Conservation (phyloP, 2,888 invertebrate genomes). For the Troglohyphantes excavatus region DNA sequence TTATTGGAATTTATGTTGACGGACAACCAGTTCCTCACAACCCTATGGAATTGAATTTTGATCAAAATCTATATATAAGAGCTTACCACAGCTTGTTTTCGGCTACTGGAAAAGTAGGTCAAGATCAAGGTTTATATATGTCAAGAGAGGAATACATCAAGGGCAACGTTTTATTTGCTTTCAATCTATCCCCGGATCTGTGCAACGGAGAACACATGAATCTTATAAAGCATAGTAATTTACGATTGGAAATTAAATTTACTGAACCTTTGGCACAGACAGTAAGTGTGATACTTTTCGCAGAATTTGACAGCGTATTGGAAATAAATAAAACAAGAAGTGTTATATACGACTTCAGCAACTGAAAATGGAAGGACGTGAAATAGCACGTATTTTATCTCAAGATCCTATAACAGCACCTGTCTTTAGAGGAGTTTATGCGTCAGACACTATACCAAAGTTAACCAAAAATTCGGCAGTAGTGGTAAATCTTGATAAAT, state of each 20-base stretch:
- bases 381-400: constrained; percentile 14
- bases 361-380: constrained; percentile 25
- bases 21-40: constrained; percentile 80
- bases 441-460: background rate
- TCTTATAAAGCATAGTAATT: constrained; percentile 78
- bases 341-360: constrained; percentile 37
- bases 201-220: constrained; percentile 60
- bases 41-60: constrained; percentile 54
- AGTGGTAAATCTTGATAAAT: constrained; percentile 31
- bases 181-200: constrained; percentile 81
- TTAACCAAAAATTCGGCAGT: background rate
- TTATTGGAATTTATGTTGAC: constrained; percentile 78
- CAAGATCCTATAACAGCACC: background rate
- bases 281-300: constrained; percentile 80
- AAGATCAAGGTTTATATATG: constrained; percentile 79
- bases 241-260: constrained; percentile 80
- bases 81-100: constrained; percentile 81
- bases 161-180: constrained; percentile 80
- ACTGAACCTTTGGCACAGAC: constrained; percentile 75
- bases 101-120: constrained; percentile 79
- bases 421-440: constrained; percentile 14
- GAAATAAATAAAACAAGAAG: constrained; percentile 79
- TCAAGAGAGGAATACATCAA: constrained; percentile 45
- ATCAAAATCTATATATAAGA: constrained; percentile 64
- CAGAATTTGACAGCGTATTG: constrained; percentile 81